Percentiles rank a stretch among this genome's conserved stretches.
phyloP scores from a whole-genome alignment of 2,797 vertebrate species.

The Myotis findleyi region DNA sequence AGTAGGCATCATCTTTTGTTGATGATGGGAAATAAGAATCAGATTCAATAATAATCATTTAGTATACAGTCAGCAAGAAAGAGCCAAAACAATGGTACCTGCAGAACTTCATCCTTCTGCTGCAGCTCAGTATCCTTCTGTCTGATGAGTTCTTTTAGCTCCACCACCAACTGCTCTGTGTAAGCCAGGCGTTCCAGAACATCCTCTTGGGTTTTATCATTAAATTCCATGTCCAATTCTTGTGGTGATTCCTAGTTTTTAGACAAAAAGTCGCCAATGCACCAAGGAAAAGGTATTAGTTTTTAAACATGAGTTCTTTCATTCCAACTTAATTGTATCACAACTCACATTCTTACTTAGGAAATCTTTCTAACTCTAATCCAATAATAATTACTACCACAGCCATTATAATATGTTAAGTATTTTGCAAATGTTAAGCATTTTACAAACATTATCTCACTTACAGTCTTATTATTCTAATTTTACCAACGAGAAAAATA shows the following conservation, averaged over 20 bases:
- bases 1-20: not conserved
- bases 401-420: not conserved
- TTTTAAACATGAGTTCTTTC: constrained; percentile 3
- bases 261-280: not conserved
- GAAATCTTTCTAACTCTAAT: not conserved
- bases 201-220: constrained; percentile 87
- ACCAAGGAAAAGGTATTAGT: not conserved
- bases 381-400: not conserved
- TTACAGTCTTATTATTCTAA: constrained; percentile 37
- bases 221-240: constrained; percentile 78
- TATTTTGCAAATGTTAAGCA: constrained; percentile 4
- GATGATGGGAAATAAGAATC: constrained; percentile 26
- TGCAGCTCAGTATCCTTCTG: constrained; percentile 93
- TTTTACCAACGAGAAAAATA: constrained; percentile 58
- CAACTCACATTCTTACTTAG: constrained; percentile 12
- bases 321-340: not conserved
- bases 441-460: constrained; percentile 42
- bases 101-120: constrained; percentile 89
- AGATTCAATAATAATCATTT: not conserved
- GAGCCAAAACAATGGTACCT: constrained; percentile 86
- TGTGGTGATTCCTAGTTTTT: constrained; percentile 80
- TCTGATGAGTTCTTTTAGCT: constrained; percentile 93
- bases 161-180: constrained; percentile 93
- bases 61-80: not conserved
- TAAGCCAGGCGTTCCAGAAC: constrained; percentile 91